Percentiles rank a stretch among this genome's conserved stretches.
Conservation (phyloP, 2,113 vertebrate genomes). For the Hippocampus abdominalis region DNA sequence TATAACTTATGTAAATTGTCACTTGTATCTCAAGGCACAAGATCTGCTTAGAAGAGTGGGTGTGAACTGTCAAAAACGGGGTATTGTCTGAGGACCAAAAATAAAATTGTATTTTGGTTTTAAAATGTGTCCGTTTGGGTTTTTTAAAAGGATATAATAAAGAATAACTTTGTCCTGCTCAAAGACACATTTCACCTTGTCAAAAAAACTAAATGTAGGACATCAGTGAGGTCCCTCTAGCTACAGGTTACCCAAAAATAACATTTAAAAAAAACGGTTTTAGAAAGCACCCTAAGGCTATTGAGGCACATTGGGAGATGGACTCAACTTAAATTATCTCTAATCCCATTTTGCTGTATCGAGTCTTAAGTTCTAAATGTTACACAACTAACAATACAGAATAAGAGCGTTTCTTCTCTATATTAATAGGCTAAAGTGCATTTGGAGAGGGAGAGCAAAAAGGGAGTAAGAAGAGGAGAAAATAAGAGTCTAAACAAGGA, state of each 20-base stretch:
- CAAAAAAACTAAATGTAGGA: slow-evolving; percentile 50
- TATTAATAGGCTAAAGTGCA: not conserved
- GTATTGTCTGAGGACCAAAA: too few relatives aligned
- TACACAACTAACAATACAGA: not conserved
- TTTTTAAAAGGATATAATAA: not conserved
- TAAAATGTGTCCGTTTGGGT: too few relatives aligned
- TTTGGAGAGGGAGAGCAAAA: not conserved
- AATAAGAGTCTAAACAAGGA: slow-evolving; percentile 52
- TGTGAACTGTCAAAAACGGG: too few relatives aligned
- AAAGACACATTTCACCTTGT: slow-evolving; percentile 45
- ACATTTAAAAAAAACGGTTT: slow-evolving; percentile 35
- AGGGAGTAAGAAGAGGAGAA: not conserved
- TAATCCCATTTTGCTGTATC: slow-evolving; percentile 11
- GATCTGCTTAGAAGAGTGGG: too few relatives aligned
- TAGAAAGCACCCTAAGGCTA: slow-evolving; percentile 30
- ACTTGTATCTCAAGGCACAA: too few relatives aligned
- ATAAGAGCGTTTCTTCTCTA: not conserved
- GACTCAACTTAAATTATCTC: slow-evolving; percentile 35
- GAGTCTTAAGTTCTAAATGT: slow-evolving; percentile 8
- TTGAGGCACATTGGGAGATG: slow-evolving; percentile 41
- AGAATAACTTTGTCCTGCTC: slow-evolving; percentile 8
- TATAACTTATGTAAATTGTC: not conserved
- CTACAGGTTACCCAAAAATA: slow-evolving; percentile 62
- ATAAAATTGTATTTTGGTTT: too few relatives aligned
- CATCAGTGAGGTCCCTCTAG: slow-evolving; percentile 50